Conservation (phyloP, 2,888 invertebrate genomes). For the Callimorpha dominula region DNA sequence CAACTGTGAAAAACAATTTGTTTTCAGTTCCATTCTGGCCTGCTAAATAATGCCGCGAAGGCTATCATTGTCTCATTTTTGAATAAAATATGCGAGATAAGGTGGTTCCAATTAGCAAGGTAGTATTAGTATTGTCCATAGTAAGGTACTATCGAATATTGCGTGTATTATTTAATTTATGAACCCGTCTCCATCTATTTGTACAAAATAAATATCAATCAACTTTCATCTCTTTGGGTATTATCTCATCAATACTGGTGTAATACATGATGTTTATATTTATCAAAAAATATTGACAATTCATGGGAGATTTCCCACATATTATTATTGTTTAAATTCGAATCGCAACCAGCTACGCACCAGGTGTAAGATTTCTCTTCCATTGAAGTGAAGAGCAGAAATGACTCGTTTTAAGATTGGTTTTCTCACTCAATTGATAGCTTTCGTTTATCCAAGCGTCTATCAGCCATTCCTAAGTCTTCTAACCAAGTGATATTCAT, state of each 20-base stretch:
- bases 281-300: background rate
- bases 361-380: background rate
- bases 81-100: background rate
- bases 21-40: too few relatives aligned
- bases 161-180: background rate
- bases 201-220: background rate
- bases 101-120: background rate
- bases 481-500: too few relatives aligned
- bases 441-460: background rate
- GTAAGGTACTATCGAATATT: background rate
- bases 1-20: too few relatives aligned
- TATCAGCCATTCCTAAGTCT: too few relatives aligned
- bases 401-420: background rate
- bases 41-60: too few relatives aligned
- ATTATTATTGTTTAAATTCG: background rate
- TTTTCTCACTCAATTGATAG: background rate
- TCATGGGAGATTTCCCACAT: conserved; percentile 11
- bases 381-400: background rate
- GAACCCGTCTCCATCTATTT: too few relatives aligned
- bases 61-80: background rate
- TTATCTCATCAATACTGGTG: background rate
- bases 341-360: background rate
- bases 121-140: background rate
- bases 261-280: conserved; percentile 8
- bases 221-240: background rate